phyloP scores from a whole-genome alignment of 2,888 invertebrate genomes.

The Drosophila anceps region DNA sequence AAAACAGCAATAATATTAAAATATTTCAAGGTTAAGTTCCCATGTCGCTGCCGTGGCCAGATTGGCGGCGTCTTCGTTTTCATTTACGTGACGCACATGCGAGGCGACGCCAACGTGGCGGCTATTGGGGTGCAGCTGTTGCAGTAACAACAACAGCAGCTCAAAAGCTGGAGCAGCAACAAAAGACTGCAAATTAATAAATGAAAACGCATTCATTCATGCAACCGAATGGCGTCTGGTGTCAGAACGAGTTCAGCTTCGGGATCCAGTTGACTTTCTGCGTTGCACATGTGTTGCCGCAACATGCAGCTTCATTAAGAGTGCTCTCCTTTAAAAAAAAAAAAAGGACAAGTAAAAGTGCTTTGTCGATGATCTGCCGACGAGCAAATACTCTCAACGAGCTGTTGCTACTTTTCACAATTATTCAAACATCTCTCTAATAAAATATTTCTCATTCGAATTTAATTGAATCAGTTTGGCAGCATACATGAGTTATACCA shows the following conservation, averaged over 20 bases:
- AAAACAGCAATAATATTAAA: slow-evolving; percentile 26
- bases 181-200: slow-evolving; percentile 75
- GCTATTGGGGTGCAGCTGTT: slow-evolving; percentile 52
- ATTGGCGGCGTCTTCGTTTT: slow-evolving; percentile 62
- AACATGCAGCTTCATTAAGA: slow-evolving; percentile 72
- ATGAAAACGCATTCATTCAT: slow-evolving; percentile 79
- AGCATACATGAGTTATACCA: too few species aligned
- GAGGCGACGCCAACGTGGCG: slow-evolving; percentile 44
- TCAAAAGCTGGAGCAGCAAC: slow-evolving; percentile 40
- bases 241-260: slow-evolving; percentile 45
- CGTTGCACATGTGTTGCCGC: slow-evolving; percentile 68
- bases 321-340: slow-evolving; percentile 5
- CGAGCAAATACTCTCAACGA: not conserved
- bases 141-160: slow-evolving; percentile 11
- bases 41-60: slow-evolving; percentile 60
- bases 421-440: not conserved
- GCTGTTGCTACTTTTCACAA: too few species aligned
- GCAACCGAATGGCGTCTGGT: slow-evolving; percentile 59
- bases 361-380: not conserved
- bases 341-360: slow-evolving; percentile 5
- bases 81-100: slow-evolving; percentile 67
- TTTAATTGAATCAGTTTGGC: too few species aligned
- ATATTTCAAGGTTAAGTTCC: slow-evolving; percentile 74
- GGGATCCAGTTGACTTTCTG: slow-evolving; percentile 20
- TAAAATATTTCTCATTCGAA: not conserved